Evolutionary conservation across 2,888 invertebrate genomes (phyloP), one percentile per base, ranked within the genome.

Genomic region (Lymantria monacha): DNA sequence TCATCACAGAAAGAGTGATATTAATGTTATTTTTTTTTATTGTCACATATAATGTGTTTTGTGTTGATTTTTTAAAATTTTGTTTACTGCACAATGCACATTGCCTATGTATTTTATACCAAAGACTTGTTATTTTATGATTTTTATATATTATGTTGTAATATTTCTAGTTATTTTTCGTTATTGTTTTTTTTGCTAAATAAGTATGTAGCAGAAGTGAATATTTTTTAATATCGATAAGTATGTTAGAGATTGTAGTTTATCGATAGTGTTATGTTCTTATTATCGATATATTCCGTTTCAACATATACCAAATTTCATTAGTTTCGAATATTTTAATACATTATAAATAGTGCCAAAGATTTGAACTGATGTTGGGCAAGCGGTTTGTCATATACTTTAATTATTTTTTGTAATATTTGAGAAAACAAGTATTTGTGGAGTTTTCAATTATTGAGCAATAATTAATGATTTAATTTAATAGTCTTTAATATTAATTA

Each of bases 271-370:
- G 57, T 51, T 66, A 65, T 61, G 57, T 60, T 53, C 56, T 68
- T 63, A 48, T 59, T 65, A 57, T 63, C 59, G 41, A 57, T 55
- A 70, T 63, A 53, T 59, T 59, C 51, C 52, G 64, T 65, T 67
- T 57, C 62, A 51, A 55, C 51, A 53, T 62, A 58, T 59, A 65
- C 61, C 54, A 58, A 55, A 57, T 61, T 63, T 70, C 58, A 22
- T 22, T 63, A 57, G 57, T 58, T 61, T 56, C 58, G 53, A 63
- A 69, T 68, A 62, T 62, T 59, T 63, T 64, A 49, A 46, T 59
- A 56, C 40, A 30, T 49, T 64, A 59, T 44, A 33, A 10, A 65
- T 50, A 71, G 81, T 83, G 83, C 83, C 81, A 83, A 83, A 81
- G 58, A 40, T 44, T 52, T 57, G 53, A 59, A 70, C 66, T 63